phyloP scores from a whole-genome alignment of 2,888 invertebrate species.

The Drosophila hawaiiensis region DNA sequence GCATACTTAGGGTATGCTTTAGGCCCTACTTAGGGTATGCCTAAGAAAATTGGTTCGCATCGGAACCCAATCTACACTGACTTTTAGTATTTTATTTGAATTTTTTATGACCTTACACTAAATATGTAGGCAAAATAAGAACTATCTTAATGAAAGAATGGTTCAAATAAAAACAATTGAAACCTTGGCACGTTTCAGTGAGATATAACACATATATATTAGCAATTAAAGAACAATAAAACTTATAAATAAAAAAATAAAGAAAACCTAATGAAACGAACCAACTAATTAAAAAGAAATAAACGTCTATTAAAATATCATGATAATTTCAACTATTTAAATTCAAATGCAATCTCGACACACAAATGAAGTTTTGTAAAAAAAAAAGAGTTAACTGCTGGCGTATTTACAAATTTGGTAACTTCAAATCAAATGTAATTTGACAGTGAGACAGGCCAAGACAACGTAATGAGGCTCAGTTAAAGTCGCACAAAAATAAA shows the following conservation, averaged over 20 bases:
- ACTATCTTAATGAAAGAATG: not conserved
- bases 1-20: not conserved
- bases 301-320: slow-evolving; percentile 38
- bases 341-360: slow-evolving; percentile 41
- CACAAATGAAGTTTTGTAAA: not conserved
- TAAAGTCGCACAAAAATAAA: slow-evolving; percentile 15
- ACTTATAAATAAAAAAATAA: not conserved
- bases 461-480: slow-evolving; percentile 68
- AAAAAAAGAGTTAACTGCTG: slow-evolving; percentile 1
- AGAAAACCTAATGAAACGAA: not conserved
- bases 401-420: slow-evolving; percentile 70
- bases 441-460: slow-evolving; percentile 60
- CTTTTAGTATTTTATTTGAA: not conserved
- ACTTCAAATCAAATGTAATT: slow-evolving; percentile 75
- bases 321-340: slow-evolving; percentile 35
- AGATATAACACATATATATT: slow-evolving; percentile 1
- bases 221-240: slow-evolving; percentile 29
- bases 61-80: too few species aligned
- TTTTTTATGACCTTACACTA: not conserved
- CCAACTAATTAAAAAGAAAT: slow-evolving; percentile 38
- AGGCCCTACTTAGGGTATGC: too few species aligned
- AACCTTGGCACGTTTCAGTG: slow-evolving; percentile 1
- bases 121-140: not conserved
- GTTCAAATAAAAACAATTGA: not conserved
- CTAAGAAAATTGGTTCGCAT: too few species aligned